Evolutionary conservation across 2,113 vertebrate genomes (phyloP).

Genomic region (Coregonus clupeaformis): DNA sequence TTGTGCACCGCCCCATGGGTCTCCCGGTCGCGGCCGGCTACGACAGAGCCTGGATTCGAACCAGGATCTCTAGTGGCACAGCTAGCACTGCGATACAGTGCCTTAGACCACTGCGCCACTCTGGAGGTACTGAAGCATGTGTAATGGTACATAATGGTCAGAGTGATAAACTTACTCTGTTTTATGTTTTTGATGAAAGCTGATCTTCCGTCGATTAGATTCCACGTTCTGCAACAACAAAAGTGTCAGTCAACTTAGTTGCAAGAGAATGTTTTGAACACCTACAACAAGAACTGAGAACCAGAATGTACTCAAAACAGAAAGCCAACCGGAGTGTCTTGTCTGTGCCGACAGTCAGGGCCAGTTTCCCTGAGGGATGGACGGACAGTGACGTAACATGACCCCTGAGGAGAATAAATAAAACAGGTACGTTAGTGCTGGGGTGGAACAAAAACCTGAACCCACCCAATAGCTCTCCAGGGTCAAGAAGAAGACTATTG

Average conservation of each 20-base stretch:
- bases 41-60: too few species aligned
- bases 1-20: too few species aligned
- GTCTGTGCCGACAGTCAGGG: conserved; percentile 92
- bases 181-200: conserved; percentile 98
- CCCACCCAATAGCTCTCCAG: too few species aligned
- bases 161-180: conserved; percentile 80
- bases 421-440: not conserved
- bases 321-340: conserved; percentile 85
- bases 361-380: conserved; percentile 95
- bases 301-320: not conserved
- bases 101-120: too few species aligned
- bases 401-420: conserved; percentile 72
- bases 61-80: too few species aligned
- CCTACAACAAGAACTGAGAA: not conserved
- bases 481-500: not conserved
- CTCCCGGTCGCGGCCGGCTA: too few species aligned
- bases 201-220: conserved; percentile 89
- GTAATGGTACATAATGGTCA: too few species aligned
- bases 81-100: too few species aligned
- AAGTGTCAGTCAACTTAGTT: not conserved
- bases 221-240: conserved; percentile 85
- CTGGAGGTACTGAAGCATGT: too few species aligned
- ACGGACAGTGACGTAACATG: conserved; percentile 88
- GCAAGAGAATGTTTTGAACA: too few species aligned
- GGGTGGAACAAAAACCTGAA: not conserved